These are phyloP conservation scores for Sebastiscus albofasciatus DNA, from an alignment of 2,797 vertebrate species.

Conservation along the genomic window DNA sequence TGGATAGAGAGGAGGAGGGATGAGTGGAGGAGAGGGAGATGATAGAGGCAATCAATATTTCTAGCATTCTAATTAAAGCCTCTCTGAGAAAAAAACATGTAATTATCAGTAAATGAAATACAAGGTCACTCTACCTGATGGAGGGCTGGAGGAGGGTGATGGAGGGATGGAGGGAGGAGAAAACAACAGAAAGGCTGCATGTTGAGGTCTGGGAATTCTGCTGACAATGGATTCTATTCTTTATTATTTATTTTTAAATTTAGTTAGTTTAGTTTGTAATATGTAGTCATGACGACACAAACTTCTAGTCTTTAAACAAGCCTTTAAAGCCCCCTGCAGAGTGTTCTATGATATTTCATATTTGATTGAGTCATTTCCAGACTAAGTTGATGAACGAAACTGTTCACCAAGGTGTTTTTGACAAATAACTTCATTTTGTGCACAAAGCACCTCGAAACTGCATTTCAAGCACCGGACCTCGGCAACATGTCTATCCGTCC, in stretches of 20 bases:
- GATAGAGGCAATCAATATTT: conserved; percentile 99
- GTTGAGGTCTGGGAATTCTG: conserved; percentile 16
- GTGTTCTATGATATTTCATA: too few species aligned
- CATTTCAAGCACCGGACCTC: too few species aligned
- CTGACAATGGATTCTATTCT: not conserved
- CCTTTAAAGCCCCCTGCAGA: too few species aligned
- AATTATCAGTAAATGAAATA: conserved; percentile 99
- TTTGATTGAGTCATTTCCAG: too few species aligned
- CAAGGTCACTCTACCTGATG: conserved; percentile 92
- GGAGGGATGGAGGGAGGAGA: conserved; percentile 14
- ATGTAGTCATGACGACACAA: not conserved
- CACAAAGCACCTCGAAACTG: too few species aligned
- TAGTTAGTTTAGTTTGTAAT: not conserved
- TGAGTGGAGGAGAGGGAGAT: conserved; percentile 79
- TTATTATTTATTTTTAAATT: not conserved
- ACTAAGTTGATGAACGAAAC: too few species aligned
- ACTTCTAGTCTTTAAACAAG: too few species aligned
- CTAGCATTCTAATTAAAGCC: conserved; percentile 99
- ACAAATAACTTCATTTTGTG: too few species aligned
- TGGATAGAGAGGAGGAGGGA: not conserved
- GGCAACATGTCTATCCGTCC: too few species aligned
- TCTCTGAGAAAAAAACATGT: conserved; percentile 99
- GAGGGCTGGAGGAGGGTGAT: conserved; percentile 33
- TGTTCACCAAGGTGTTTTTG: too few species aligned
- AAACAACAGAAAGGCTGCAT: conserved; percentile 10